Evolutionary conservation across 2,888 invertebrate species (phyloP).

Genomic region (Petrolisthes cinctipes): DNA sequence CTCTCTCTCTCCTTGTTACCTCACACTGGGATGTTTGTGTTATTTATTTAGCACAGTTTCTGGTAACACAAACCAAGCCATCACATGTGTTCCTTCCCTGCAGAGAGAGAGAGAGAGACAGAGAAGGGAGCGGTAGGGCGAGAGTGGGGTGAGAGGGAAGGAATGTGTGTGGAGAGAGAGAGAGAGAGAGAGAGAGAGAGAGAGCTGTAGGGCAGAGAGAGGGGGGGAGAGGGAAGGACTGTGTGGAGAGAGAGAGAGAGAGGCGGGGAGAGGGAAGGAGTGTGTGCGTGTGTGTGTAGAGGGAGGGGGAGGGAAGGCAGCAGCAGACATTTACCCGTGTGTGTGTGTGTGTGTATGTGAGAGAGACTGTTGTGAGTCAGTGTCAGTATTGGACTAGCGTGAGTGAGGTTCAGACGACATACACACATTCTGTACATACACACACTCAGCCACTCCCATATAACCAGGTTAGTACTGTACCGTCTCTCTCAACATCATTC

Average conservation of each 20-base stretch:
- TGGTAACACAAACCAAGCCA: too few species aligned
- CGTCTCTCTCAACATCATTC: too few species aligned
- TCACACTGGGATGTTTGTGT: too few species aligned
- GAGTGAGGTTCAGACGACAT: background rate
- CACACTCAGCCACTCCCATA: too few species aligned
- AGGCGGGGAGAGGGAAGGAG: too few species aligned
- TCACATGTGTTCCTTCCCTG: too few species aligned
- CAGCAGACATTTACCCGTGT: background rate
- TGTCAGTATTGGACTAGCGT: background rate
- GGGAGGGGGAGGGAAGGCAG: background rate
- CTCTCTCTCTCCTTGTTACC: too few species aligned
- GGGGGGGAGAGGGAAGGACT: background rate
- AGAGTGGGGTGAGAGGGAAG: background rate
- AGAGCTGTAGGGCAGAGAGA: background rate
- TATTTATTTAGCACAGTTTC: too few species aligned
- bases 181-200: conserved; percentile 16
- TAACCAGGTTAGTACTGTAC: too few species aligned
- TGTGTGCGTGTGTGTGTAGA: too few species aligned
- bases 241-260: too few species aligned
- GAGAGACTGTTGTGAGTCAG: background rate
- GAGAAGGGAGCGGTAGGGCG: background rate
- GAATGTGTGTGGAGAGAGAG: background rate
- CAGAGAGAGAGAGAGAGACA: background rate
- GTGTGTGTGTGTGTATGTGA: background rate
- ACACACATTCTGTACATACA: too few species aligned